phyloP scores from a whole-genome alignment of 2,888 invertebrate genomes.

The Beris chalybata region DNA sequence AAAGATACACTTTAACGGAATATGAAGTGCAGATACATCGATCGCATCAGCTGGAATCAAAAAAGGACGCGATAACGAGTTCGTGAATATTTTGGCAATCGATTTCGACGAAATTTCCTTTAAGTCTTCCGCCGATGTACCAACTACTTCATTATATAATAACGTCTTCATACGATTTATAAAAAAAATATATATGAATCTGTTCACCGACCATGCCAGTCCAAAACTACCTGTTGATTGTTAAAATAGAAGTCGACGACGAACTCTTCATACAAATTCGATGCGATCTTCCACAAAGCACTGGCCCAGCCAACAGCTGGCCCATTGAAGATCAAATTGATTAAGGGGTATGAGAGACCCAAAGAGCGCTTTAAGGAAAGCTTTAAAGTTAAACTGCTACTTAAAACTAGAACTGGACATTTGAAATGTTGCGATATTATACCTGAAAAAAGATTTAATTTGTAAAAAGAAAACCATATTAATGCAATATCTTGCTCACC shows the following conservation, averaged over 20 bases:
- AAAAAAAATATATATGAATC: no score
- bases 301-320: background rate
- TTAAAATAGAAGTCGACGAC: conserved; percentile 32
- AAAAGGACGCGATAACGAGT: conserved; percentile 15
- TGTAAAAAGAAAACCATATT: background rate
- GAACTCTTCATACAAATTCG: conserved; percentile 23
- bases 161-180: background rate
- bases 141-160: conserved; percentile 24
- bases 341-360: conserved; percentile 28
- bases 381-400: conserved; percentile 9
- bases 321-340: conserved; percentile 13
- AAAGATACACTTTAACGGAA: conserved; percentile 24
- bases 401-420: conserved; percentile 34
- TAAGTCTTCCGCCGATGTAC: background rate
- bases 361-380: conserved; percentile 12
- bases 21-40: conserved; percentile 34
- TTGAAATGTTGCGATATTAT: conserved; percentile 30
- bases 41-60: conserved; percentile 2
- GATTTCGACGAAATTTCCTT: conserved; percentile 3
- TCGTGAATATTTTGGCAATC: conserved; percentile 34
- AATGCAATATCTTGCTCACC: conserved; percentile 25
- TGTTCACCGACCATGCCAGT: no score
- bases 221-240: conserved; percentile 27
- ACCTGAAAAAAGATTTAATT: background rate
- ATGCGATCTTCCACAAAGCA: conserved; percentile 13